phyloP scores from a whole-genome alignment of 2,888 invertebrate genomes.

The Coecobrya sp. region DNA sequence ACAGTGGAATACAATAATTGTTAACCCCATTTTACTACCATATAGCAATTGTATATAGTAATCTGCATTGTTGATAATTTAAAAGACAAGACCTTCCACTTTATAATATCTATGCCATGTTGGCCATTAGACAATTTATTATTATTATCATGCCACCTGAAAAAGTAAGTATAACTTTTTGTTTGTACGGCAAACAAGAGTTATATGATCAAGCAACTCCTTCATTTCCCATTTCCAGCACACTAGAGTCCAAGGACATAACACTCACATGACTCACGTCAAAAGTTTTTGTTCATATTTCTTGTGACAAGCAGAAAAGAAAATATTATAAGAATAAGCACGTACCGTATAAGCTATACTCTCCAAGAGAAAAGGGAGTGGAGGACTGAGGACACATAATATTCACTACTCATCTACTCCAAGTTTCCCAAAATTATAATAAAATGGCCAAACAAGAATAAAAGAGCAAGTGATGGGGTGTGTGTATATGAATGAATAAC shows the following conservation, averaged over 20 bases:
- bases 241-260: conserved; percentile 6
- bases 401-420: not conserved
- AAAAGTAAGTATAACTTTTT: not conserved
- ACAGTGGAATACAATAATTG: not conserved
- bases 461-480: not conserved
- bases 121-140: conserved; percentile 10
- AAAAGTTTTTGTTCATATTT: conserved; percentile 3
- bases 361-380: not conserved
- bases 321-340: conserved; percentile 17
- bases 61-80: conserved; percentile 19
- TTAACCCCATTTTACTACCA: not conserved
- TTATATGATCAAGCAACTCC: no score
- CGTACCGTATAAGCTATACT: not conserved
- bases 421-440: not conserved
- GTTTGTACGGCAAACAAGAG: not conserved
- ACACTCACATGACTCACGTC: not conserved
- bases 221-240: no score
- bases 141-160: conserved; percentile 32
- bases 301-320: not conserved
- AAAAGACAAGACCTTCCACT: conserved; percentile 30
- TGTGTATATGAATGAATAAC: conserved; percentile 8
- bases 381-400: not conserved
- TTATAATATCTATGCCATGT: not conserved
- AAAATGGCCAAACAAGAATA: not conserved
- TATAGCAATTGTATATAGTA: no score